Evolutionary conservation across 1,140 invertebrate species (phyloP).

Genomic region (Meloidogyne hapla): DNA sequence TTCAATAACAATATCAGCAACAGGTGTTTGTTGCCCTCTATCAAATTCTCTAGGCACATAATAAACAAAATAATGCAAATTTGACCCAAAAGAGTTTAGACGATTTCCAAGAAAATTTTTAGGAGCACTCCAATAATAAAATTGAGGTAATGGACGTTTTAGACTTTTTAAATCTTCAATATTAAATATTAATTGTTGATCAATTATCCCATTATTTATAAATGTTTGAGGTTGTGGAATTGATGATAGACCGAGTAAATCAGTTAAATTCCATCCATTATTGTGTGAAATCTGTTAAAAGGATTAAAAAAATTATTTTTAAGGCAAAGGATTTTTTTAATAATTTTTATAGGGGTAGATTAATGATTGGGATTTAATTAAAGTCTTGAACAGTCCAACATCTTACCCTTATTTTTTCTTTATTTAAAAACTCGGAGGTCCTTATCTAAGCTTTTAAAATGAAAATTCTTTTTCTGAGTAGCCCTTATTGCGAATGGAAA

Average conservation of each 20-base stretch:
- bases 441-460: too few species aligned
- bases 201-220: constrained; percentile 21
- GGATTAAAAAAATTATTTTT: neutral
- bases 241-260: constrained; percentile 59
- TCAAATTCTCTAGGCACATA: constrained; percentile 84
- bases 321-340: too few species aligned
- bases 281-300: constrained; percentile 42
- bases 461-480: too few species aligned
- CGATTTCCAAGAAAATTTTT: constrained; percentile 68
- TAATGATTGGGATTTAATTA: too few species aligned
- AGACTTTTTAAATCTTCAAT: constrained; percentile 58
- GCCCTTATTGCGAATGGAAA: too few species aligned
- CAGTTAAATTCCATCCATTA: constrained; percentile 65
- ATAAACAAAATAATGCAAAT: constrained; percentile 75
- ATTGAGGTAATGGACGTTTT: constrained; percentile 68
- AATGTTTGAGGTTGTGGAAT: neutral
- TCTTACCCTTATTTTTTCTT: too few species aligned
- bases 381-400: too few species aligned
- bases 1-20: constrained; percentile 82
- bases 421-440: too few species aligned
- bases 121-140: constrained; percentile 86
- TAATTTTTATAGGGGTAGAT: too few species aligned
- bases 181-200: constrained; percentile 40
- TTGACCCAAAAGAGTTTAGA: constrained; percentile 79
- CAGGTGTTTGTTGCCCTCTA: constrained; percentile 67